Percentiles rank a stretch among this genome's conserved stretches.
Evolutionary conservation across 2,888 invertebrate genomes (phyloP).

Genomic region (Polydesmus complanatus): DNA sequence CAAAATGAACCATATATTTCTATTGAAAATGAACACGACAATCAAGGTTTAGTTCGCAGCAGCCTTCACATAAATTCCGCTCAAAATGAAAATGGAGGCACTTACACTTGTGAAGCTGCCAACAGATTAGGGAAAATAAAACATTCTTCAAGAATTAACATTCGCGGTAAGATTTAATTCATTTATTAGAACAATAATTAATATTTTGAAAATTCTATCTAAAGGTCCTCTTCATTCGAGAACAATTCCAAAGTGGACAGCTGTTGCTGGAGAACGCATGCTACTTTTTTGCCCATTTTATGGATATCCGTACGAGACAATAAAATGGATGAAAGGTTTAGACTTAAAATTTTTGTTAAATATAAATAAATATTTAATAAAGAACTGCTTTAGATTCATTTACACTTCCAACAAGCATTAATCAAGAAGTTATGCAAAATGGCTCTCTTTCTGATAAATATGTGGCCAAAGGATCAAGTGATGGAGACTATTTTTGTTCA

Average conservation of each 20-base stretch:
- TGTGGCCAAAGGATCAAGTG: background rate
- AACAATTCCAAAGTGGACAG: slow-evolving; percentile 63
- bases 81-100: slow-evolving; percentile 52
- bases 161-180: slow-evolving; percentile 50
- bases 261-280: slow-evolving; percentile 60
- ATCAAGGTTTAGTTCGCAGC: background rate
- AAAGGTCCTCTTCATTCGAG: slow-evolving; percentile 63
- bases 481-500: slow-evolving; percentile 9
- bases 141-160: slow-evolving; percentile 60
- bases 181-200: background rate
- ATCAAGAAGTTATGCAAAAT: slow-evolving; percentile 9
- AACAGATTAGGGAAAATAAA: slow-evolving; percentile 57
- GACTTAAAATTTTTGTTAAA: no score
- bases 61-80: background rate
- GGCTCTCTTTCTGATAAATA: slow-evolving; percentile 5
- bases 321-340: slow-evolving; percentile 58
- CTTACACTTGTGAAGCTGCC: slow-evolving; percentile 58
- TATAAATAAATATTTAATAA: background rate
- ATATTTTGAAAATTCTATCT: background rate
- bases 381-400: slow-evolving; percentile 3
- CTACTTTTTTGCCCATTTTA: slow-evolving; percentile 65
- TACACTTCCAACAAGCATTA: slow-evolving; percentile 5
- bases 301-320: slow-evolving; percentile 64
- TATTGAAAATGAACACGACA: background rate
- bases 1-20: background rate